phyloP scores from a whole-genome alignment of 2,888 invertebrate species.

The Stegana nigrithorax region DNA sequence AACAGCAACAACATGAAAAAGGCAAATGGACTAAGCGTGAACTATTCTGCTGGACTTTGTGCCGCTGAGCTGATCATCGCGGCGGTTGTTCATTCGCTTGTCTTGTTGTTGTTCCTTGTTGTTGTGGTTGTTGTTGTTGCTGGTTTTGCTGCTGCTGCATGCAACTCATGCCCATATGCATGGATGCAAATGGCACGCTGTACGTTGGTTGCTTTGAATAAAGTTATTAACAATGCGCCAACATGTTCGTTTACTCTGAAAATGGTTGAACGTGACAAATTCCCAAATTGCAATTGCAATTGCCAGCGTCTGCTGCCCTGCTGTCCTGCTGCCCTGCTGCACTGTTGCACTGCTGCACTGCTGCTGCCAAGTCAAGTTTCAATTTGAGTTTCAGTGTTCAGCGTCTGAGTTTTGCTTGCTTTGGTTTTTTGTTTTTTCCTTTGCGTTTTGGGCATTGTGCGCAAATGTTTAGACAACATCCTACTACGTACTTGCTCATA shows the following conservation, averaged over 20 bases:
- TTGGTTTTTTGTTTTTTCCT: too few relatives aligned
- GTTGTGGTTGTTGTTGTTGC: background rate
- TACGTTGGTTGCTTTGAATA: slow-evolving; percentile 35
- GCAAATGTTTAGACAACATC: slow-evolving; percentile 16
- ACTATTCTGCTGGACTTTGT: slow-evolving; percentile 5
- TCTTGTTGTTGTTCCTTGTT: background rate
- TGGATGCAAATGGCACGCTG: background rate
- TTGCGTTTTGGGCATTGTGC: too few relatives aligned
- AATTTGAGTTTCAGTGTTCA: too few relatives aligned
- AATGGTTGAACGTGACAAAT: slow-evolving; percentile 67
- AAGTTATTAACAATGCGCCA: slow-evolving; percentile 65
- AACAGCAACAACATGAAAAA: background rate
- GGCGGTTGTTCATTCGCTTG: too few relatives aligned
- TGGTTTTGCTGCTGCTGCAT: too few relatives aligned
- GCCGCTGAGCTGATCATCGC: too few relatives aligned
- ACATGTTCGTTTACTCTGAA: slow-evolving; percentile 62
- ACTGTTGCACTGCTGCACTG: too few relatives aligned
- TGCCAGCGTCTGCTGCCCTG: too few relatives aligned
- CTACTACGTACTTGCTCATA: slow-evolving; percentile 1
- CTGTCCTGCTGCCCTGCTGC: too few relatives aligned
- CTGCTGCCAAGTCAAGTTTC: too few relatives aligned
- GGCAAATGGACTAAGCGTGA: too few relatives aligned
- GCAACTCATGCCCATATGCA: slow-evolving; percentile 1
- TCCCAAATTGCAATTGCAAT: slow-evolving; percentile 46
- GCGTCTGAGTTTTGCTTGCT: too few relatives aligned